Percentiles rank a stretch among this genome's conserved stretches.
Evolutionary conservation across 2,888 invertebrate species (phyloP).

Genomic region (Drosophila melanocephala): DNA sequence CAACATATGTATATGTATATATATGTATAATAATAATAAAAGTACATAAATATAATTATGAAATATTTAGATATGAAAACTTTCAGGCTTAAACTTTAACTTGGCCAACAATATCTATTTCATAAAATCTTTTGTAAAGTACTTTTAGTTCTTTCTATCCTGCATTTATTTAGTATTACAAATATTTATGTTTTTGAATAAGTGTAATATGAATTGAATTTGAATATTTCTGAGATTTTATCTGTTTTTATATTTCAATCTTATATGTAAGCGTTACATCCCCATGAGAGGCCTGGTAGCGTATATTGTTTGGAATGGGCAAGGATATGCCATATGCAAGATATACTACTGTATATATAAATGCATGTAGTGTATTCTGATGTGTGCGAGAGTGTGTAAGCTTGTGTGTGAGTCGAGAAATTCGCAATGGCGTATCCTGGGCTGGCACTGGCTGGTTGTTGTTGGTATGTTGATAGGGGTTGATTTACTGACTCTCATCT

Average conservation of each 20-base stretch:
- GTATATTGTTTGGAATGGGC: slow-evolving; percentile 15
- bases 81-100: background rate
- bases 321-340: slow-evolving; percentile 37
- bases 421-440: slow-evolving; percentile 75
- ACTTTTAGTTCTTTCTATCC: background rate
- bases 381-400: slow-evolving; percentile 10
- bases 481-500: slow-evolving; percentile 85
- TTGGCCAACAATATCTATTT: background rate
- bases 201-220: background rate
- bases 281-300: background rate
- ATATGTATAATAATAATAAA: background rate
- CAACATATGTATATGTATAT: background rate
- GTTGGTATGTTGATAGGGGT: slow-evolving; percentile 84
- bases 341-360: slow-evolving; percentile 13
- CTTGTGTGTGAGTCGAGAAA: slow-evolving; percentile 37
- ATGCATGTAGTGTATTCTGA: slow-evolving; percentile 16
- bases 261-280: background rate
- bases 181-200: background rate
- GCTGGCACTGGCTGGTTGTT: slow-evolving; percentile 70
- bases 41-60: background rate
- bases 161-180: background rate
- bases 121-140: background rate
- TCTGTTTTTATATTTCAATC: background rate
- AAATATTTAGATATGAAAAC: background rate
- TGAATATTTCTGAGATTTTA: background rate